phyloP scores from a whole-genome alignment of 2,113 vertebrate species.

The Lagopus muta region DNA sequence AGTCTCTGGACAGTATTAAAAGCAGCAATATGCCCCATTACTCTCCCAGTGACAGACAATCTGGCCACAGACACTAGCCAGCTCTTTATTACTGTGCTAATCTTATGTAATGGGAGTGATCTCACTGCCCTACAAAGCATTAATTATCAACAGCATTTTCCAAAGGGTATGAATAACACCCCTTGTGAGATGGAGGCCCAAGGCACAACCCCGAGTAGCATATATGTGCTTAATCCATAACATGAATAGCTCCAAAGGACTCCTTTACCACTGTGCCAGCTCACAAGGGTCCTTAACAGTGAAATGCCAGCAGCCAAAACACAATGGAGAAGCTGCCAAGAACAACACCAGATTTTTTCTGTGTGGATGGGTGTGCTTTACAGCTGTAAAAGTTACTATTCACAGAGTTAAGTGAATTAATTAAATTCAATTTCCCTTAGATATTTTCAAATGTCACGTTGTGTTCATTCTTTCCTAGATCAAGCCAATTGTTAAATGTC shows the following conservation, averaged over 20 bases:
- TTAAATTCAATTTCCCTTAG: slow-evolving; percentile 47
- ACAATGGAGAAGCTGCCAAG: slow-evolving; percentile 67
- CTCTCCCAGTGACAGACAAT: slow-evolving; percentile 66
- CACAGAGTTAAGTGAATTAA: slow-evolving; percentile 63
- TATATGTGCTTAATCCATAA: slow-evolving; percentile 59
- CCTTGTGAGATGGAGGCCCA: slow-evolving; percentile 64
- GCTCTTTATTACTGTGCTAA: slow-evolving; percentile 73
- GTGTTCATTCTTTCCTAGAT: neutral
- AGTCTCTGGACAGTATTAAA: slow-evolving; percentile 70
- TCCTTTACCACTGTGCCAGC: slow-evolving; percentile 29
- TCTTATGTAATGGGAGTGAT: slow-evolving; percentile 80
- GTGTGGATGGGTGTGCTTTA: slow-evolving; percentile 42
- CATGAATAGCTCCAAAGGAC: slow-evolving; percentile 48
- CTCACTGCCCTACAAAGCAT: slow-evolving; percentile 77
- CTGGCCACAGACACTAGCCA: slow-evolving; percentile 68
- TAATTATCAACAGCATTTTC: slow-evolving; percentile 81
- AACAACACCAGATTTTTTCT: slow-evolving; percentile 32
- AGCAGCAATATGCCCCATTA: slow-evolving; percentile 64
- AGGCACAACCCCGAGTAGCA: slow-evolving; percentile 45
- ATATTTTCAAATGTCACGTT: slow-evolving; percentile 25
- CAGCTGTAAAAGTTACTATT: slow-evolving; percentile 44
- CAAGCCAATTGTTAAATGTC: neutral
- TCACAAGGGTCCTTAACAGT: slow-evolving; percentile 56
- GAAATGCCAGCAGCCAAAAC: slow-evolving; percentile 45
- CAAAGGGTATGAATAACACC: slow-evolving; percentile 71